Evolutionary conservation across 2,113 vertebrate species (phyloP), one percentile per base, ranked within the genome.

Genomic region (Glaucomys volans): DNA sequence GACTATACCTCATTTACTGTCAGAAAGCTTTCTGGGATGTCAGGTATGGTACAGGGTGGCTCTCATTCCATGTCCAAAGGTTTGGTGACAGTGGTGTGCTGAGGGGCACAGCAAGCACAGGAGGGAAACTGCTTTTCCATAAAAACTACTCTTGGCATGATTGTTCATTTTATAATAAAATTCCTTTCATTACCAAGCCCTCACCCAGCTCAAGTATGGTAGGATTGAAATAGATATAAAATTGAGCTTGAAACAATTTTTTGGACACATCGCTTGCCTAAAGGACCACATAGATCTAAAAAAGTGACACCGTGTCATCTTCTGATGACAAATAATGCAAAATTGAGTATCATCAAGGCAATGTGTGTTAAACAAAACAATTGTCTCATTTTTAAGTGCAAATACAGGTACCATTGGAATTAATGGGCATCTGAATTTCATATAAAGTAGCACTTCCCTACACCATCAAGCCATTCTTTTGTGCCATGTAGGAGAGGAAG

Each of bases 401-500:
- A 75, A 67, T 69, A 30, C 26, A 67, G 24, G 47, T 82, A 54
- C 69, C 26, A 5, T 26, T 87, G 42, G 83, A 87, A 50, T 80
- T 81, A 12, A 28, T 8, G 28, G 54, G 16, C 30, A 59, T 80
- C 42, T 3, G 30, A 28, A 67, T 89, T 79, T 87, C 88, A 71
- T 66, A n/a, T 12, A 1, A 93, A 66, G 59, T 67, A 95, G 54
- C 75, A 18, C 86, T 86, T 95, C 69, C 32, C 42, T 86, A 22
- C 66, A 57, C 37, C 50, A 54, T 74, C 64, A 52, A 90, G 66
- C 80, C 64, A 83, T 74, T 6, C 71, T 47, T 80, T 57, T 83
- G 87, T 98, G 96, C 97, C 95, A 80, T 94, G 91, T 79, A 62
- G 71, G 74, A 82, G 59, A 92, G 10, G 24, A 18, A 13, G 42